Conservation (phyloP, 2,113 vertebrate species). For the Corythornis vintsioides region DNA sequence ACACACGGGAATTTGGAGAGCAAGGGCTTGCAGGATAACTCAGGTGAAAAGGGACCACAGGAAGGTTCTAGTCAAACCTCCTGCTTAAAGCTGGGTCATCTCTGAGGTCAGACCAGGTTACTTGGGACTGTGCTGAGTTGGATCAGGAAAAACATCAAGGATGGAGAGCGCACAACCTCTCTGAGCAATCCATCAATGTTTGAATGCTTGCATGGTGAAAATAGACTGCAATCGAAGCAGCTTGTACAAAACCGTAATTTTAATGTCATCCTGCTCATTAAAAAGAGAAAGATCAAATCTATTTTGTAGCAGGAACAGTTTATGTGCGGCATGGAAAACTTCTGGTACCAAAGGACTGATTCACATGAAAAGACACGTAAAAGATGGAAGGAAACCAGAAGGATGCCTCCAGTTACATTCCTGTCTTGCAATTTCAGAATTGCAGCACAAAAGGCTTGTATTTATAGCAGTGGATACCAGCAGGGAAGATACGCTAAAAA, state of each 20-base stretch:
- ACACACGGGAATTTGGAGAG: not conserved
- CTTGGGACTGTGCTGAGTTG: accelerated
- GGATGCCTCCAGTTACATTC: not conserved
- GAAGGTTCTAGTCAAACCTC: not conserved
- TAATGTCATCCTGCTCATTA: conserved; percentile 27
- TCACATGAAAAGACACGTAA: not conserved
- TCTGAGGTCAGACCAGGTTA: not conserved
- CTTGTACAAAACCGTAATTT: not conserved
- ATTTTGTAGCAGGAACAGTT: conserved; percentile 9
- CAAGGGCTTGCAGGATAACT: not conserved
- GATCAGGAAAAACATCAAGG: not conserved
- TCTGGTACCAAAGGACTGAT: not conserved
- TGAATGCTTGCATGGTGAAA: not conserved
- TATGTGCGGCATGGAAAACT: not conserved
- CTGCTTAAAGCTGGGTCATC: not conserved
- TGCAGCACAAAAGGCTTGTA: not conserved
- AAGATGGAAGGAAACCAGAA: not conserved
- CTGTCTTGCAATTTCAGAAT: not conserved
- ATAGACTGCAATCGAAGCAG: not conserved
- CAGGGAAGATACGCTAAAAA: not conserved
- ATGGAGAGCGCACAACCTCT: not conserved
- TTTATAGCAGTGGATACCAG: not conserved
- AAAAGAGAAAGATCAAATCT: conserved; percentile 31
- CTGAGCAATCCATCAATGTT: not conserved
- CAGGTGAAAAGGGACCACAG: not conserved